Percentiles rank a stretch among this genome's conserved stretches.
These are phyloP conservation scores for Lasioglossum leucozonium DNA, from an alignment of 2,888 invertebrate species.

Conservation along the genomic window DNA sequence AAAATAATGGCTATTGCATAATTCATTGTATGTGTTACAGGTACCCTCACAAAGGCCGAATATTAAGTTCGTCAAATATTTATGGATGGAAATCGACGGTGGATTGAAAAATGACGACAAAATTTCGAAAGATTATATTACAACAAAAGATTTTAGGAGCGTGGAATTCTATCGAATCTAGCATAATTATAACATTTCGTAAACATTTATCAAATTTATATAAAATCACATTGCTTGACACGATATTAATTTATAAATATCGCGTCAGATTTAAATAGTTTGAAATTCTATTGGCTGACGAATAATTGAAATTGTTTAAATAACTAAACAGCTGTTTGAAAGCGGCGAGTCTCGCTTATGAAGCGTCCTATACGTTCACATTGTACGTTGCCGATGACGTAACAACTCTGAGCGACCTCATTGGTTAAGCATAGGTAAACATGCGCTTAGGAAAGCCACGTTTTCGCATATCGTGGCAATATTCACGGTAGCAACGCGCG, in stretches of 20 bases:
- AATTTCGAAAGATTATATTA: no score
- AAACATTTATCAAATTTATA: neutral
- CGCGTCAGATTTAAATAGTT: neutral
- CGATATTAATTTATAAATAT: neutral
- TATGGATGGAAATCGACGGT: no score
- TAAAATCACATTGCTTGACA: neutral
- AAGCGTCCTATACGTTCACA: neutral
- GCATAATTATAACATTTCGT: neutral
- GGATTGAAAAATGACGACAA: neutral
- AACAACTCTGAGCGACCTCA: slow-evolving; percentile 21
- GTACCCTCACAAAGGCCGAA: neutral
- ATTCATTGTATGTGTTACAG: neutral
- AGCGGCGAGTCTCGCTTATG: neutral
- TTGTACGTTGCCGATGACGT: slow-evolving; percentile 27
- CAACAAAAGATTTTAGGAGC: no score
- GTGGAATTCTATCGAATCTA: no score
- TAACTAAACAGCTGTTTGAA: neutral
- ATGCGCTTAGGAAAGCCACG: slow-evolving; percentile 32
- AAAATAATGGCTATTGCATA: neutral
- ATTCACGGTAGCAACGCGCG: neutral
- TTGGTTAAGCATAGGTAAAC: slow-evolving; percentile 50
- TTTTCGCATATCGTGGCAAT: slow-evolving; percentile 25
- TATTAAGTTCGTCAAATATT: no score
- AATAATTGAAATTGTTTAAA: neutral
- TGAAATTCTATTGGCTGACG: neutral